Evolutionary conservation across 1,140 invertebrate species (phyloP).

Genomic region (Papilio dardanus): DNA sequence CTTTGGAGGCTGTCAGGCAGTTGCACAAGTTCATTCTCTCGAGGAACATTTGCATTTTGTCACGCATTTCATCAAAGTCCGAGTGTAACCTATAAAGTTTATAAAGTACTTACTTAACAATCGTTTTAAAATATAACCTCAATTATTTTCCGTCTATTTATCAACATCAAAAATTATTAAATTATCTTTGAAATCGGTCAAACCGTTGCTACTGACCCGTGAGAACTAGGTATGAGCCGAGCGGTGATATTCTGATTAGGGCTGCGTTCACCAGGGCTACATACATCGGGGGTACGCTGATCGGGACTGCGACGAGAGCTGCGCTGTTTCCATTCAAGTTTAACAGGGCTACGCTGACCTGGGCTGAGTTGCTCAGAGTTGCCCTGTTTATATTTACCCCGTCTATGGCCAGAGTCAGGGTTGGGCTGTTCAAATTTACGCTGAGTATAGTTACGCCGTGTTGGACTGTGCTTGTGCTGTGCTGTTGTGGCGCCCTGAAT

Average conservation of each 20-base stretch:
- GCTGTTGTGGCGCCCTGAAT: neutral
- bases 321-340: neutral
- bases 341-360: too few relatives aligned
- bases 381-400: neutral
- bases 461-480: neutral
- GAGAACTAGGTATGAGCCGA: neutral
- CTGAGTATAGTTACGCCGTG: neutral
- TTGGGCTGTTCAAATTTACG: neutral
- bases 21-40: neutral
- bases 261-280: neutral
- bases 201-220: neutral
- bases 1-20: neutral
- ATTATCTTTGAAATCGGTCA: neutral
- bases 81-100: neutral
- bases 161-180: too few relatives aligned
- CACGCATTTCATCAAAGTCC: neutral
- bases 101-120: too few relatives aligned
- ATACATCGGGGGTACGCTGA: too few relatives aligned
- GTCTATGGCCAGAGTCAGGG: neutral
- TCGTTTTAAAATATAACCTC: too few relatives aligned
- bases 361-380: neutral
- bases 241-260: neutral
- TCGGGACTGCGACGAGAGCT: neutral
- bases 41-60: neutral
- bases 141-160: too few relatives aligned